Evolutionary conservation across 1,140 invertebrate genomes (phyloP).

Genomic region (Drosophila sproati): DNA sequence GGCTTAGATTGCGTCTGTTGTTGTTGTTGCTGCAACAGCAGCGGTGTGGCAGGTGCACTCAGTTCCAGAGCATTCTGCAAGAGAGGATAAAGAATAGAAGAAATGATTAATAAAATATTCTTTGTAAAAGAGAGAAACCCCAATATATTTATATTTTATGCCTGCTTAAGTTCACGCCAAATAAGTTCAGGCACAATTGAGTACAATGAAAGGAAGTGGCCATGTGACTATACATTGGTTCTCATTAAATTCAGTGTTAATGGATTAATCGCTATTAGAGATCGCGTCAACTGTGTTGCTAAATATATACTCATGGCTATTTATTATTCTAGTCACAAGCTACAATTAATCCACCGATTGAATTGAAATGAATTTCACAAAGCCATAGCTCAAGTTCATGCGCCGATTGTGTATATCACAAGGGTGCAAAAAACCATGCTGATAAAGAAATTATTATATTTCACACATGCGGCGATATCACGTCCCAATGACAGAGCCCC

Average conservation of each 20-base stretch:
- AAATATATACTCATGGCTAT: conserved; percentile 11
- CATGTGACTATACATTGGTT: background rate
- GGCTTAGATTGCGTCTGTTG: conserved; percentile 85
- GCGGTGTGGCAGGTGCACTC: conserved; percentile 95
- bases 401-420: conserved; percentile 6
- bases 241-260: background rate
- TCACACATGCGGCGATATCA: conserved; percentile 53
- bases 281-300: background rate
- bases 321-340: conserved; percentile 20
- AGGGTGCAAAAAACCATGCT: conserved; percentile 32
- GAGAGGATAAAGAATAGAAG: conserved; percentile 56
- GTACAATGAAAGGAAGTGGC: no score
- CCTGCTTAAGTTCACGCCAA: no score
- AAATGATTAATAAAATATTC: background rate
- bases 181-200: no score
- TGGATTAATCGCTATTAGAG: background rate
- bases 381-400: conserved; percentile 26
- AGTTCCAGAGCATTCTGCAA: conserved; percentile 97
- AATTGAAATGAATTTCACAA: conserved; percentile 3
- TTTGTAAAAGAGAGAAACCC: no score
- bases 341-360: conserved; percentile 3
- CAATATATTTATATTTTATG: no score
- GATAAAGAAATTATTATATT: conserved; percentile 42
- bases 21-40: conserved; percentile 87
- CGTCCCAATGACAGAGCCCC: conserved; percentile 15